Percentiles rank a stretch among this genome's conserved stretches.
phyloP scores from a whole-genome alignment of 2,113 vertebrate species.

The Cyanocitta stelleri region DNA sequence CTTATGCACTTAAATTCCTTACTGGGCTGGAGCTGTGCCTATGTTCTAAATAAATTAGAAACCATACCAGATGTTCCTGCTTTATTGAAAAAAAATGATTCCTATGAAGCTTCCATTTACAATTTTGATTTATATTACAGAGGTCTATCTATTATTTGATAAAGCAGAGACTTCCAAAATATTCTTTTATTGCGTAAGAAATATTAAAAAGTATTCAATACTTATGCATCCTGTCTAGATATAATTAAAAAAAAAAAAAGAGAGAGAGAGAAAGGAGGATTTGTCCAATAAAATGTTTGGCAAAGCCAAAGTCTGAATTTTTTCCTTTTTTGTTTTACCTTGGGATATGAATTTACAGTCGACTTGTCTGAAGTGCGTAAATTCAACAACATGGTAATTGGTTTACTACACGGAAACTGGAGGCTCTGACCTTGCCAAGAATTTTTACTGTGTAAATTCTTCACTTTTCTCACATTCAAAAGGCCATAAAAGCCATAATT shows the following conservation, averaged over 20 bases:
- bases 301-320: neutral
- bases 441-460: slow-evolving; percentile 27
- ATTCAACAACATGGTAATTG: neutral
- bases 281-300: neutral
- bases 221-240: neutral
- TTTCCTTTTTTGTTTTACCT: neutral
- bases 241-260: neutral
- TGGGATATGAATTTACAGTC: neutral
- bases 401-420: neutral
- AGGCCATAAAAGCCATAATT: neutral
- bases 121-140: neutral
- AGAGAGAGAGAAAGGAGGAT: neutral
- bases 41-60: slow-evolving; percentile 4
- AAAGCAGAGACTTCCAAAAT: neutral
- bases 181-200: neutral
- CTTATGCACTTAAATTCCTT: neutral
- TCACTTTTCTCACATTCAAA: neutral
- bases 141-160: neutral
- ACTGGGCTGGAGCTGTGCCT: neutral
- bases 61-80: neutral
- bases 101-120: neutral
- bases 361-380: neutral
- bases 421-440: neutral
- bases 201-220: neutral
- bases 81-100: neutral